Evolutionary conservation across 2,888 invertebrate species (phyloP), one percentile per base, ranked within the genome.

Genomic region (Plebejus argus): DNA sequence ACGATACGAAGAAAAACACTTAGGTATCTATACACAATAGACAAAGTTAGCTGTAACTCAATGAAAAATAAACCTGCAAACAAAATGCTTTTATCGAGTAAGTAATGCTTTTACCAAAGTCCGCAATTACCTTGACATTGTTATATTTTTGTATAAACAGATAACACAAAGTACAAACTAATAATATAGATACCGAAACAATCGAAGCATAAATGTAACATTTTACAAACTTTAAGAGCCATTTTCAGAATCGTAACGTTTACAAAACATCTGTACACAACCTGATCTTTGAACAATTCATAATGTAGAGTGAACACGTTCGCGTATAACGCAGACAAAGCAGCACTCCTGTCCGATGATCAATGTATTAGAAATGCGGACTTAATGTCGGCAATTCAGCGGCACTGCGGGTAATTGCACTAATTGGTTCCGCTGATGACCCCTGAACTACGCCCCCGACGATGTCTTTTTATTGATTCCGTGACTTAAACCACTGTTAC

Each of bases 311-410:
- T 81, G 81, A 85, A 85, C 91, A 92, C 90, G 91, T 91, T 87
- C 88, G 82, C 86, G 84, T 83, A 88, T 88, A 88, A 87, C 87
- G 85, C 83, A 86, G 85, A 89, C 89, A 88, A 88, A 90, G 87
- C 89, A 89, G 87, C 85, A 86, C 88, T 91, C 88, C 89, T 83
- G 86, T 85, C 85, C 90, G 89, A 90, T 92, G 93, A 93, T 93
- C 91, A 90, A 86, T 90, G 90, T 87, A 91, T 90, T 93, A 90
- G 92, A 91, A 91, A 90, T 89, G 89, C 86, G 82, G 82, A 83
- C 89, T 89, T 93, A 92, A 94, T 93, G 91, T 89, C 87, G 83
- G 86, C 89, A 86, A 92, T 92, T 90, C 92, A 90, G 93, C 93
- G 92, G 90, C 87, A 89, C 90, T 89, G 89, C 77, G 79, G 79